phyloP scores from a whole-genome alignment of 2,797 vertebrate species.

The Mustela erminea region DNA sequence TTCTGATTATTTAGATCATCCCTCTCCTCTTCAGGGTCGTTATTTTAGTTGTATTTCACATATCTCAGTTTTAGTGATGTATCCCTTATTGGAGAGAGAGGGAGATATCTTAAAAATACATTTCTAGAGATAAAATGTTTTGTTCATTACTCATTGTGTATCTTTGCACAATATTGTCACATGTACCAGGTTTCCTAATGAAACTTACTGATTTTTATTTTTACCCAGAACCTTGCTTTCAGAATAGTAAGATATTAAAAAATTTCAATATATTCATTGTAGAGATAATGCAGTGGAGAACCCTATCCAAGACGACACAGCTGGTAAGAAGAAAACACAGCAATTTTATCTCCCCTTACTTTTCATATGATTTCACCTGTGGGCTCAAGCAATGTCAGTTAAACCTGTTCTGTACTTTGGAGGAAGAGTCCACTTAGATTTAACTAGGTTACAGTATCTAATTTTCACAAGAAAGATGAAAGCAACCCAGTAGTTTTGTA shows the following conservation, averaged over 20 bases:
- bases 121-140: neutral
- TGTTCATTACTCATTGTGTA: neutral
- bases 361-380: neutral
- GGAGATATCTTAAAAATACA: neutral
- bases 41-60: neutral
- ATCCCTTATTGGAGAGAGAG: neutral
- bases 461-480: slow-evolving; percentile 45
- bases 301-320: neutral
- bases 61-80: neutral
- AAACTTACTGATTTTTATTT: neutral
- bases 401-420: neutral
- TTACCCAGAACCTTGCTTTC: neutral
- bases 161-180: neutral
- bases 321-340: neutral
- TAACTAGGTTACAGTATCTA: neutral
- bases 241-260: neutral
- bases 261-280: neutral
- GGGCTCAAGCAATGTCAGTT: neutral
- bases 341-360: neutral
- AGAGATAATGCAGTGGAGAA: neutral
- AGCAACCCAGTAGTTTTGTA: neutral
- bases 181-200: neutral
- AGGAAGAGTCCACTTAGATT: neutral
- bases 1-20: neutral
- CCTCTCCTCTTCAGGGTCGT: neutral